Base-by-base conservation (phyloP, 2,113 vertebrate species). In the Sardina pilchardus region DNA sequence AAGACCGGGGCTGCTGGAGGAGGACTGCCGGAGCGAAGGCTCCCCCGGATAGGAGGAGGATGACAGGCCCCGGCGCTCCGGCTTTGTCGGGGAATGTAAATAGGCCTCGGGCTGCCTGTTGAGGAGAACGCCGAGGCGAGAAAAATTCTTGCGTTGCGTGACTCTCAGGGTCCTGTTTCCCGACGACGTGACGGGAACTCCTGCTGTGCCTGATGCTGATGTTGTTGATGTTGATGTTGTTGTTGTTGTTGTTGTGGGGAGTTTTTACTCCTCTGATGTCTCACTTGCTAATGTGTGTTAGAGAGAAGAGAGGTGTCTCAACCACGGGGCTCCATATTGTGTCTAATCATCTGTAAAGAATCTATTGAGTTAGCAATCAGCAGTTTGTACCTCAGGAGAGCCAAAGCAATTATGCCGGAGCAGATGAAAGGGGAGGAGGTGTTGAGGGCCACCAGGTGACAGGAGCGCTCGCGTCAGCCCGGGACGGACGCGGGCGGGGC, bases 361-460 rank as follows among this genome's bases (percentile, higher is more conserved):
- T 44, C 87, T 90, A 88, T 90, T 86, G 90, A 88, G 90, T 87
- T 90, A 82, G 86, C 89, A 90, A 88, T 91, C 89, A 91, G 85
- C 81, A 83, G 48, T 87, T 88, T 86, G 86, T 86, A 89, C 86
- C 90, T 87, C 87, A 34, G 43, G 89, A 90, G 88, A 87, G 86
- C 63, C 50, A 90, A 92, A 89, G 90, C 90, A 92, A 90, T 91
- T 92, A 91, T 81, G 78, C 44, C 42, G 53, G 59, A 82, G 83
- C 81, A 87, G 88, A 88, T 89, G 83, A 90, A 90, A 87, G 86
- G 71, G 84, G 87, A 84, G 88, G 43, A 83, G 82, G 84, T 81
- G 53, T 26, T 26, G 84, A 85, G 89, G 89, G 48, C 42, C 56
- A 17, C 19, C 53, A 24, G 84, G 56, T 83, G 87, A 83, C 83